Conservation (phyloP, 2,797 vertebrate genomes). For the Urosaurus nigricauda region DNA sequence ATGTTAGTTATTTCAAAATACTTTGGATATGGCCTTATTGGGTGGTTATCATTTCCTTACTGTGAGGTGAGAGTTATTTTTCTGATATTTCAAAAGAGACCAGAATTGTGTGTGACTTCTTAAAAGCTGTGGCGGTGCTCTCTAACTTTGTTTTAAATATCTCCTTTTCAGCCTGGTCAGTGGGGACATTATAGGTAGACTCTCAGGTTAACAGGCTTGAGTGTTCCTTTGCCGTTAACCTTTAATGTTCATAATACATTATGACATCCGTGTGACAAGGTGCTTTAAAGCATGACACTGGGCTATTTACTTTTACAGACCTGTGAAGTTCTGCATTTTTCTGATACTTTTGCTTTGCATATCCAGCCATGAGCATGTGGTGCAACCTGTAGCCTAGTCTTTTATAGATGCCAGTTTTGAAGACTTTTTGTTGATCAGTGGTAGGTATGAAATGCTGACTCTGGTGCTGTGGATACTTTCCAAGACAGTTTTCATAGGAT, state of each 20-base stretch:
- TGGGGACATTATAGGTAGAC: background rate
- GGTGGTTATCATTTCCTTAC: background rate
- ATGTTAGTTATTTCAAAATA: background rate
- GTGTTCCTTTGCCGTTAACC: constrained; percentile 22
- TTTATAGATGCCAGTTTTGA: background rate
- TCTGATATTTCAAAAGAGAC: constrained; percentile 5
- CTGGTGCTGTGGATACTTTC: background rate
- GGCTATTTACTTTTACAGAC: constrained; percentile 39
- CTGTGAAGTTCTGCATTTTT: constrained; percentile 46
- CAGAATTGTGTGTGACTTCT: background rate
- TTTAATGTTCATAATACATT: background rate
- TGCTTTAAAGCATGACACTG: constrained; percentile 25
- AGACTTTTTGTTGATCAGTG: constrained; percentile 1
- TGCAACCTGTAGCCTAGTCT: constrained; percentile 13
- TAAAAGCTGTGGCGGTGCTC: constrained; percentile 2
- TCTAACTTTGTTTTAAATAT: background rate
- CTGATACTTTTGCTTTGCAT: constrained; percentile 12
- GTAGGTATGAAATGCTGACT: background rate
- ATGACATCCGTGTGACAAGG: background rate
- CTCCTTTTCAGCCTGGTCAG: constrained; percentile 17
- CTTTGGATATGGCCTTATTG: background rate
- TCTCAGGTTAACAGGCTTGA: background rate
- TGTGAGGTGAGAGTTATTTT: background rate
- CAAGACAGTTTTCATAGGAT: background rate
- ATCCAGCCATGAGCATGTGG: background rate